Base-by-base conservation (phyloP, 2,888 invertebrate species). In the Lacanobia wlatinum region DNA sequence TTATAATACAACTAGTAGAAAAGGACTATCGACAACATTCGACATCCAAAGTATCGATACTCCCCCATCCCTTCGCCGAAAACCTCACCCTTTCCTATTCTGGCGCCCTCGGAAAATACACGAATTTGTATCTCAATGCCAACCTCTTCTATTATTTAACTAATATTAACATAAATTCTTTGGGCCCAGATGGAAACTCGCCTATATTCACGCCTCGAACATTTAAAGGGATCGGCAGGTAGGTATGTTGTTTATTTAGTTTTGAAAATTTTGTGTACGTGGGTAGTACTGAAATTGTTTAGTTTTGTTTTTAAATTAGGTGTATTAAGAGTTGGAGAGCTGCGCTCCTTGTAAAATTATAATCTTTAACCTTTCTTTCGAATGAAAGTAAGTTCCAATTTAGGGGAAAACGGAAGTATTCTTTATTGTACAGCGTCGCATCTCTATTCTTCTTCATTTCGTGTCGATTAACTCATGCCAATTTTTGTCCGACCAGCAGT, bases 91-190 rank as follows among this genome's bases (percentile, higher is more conserved):
- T 90, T 90, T 88, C 83, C 79, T 80, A 86, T 78, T 76, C 74
- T 86, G 69, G 77, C 76, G 73, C 79, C 83, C 82, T 78, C 78
- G 69, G 77, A 83, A 85, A 85, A 84, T 87, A 88, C 89, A 87
- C 88, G 89, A 91, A 91, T 91, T 91, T 91, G 91, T 91, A 87
- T 90, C 90, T 90, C 87, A 88, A 90, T 89, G 88, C 89, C 84
- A 80, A 80, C 76, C 88, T 87, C 79, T 85, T 91, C 87, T 90
- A 91, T 91, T 91, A 91, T 91, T 91, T 91, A 91, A 88, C 87
- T 88, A 87, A 90, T 90, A 89, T 90, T 89, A 87, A 87, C 90
- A 88, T 90, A 90, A 89, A 90, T 90, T 87, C 81, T 61, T 75
- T 76, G 83, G 82, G 82, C 80, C 73, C 89, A 86, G 89, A 84